These are phyloP conservation scores for Drosophila prosaltans DNA, from an alignment of 1,140 invertebrate genomes.

Conservation along the genomic window DNA sequence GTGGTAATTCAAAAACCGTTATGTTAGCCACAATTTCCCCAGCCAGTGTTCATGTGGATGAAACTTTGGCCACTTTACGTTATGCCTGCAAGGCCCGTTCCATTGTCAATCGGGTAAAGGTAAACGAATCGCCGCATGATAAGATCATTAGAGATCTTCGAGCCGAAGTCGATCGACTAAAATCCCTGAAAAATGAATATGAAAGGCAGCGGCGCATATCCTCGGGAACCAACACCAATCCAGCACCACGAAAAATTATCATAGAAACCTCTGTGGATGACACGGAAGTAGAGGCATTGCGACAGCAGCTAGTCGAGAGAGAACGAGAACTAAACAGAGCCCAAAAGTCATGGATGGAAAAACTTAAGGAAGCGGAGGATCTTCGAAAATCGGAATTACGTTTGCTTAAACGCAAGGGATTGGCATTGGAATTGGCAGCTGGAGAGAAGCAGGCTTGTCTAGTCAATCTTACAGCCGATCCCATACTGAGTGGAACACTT, in stretches of 20 bases:
- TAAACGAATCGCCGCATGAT: slow-evolving; percentile 95
- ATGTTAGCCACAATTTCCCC: slow-evolving; percentile 93
- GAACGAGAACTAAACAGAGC: slow-evolving; percentile 85
- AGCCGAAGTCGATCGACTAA: slow-evolving; percentile 89
- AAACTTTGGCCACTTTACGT: slow-evolving; percentile 93
- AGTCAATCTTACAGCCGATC: slow-evolving; percentile 88
- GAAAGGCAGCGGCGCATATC: slow-evolving; percentile 83
- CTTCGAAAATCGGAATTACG: slow-evolving; percentile 85
- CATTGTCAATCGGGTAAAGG: slow-evolving; percentile 96
- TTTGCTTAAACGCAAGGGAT: slow-evolving; percentile 84
- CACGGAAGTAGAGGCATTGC: slow-evolving; percentile 83
- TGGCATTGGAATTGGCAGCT: slow-evolving; percentile 84
- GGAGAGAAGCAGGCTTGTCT: slow-evolving; percentile 84
- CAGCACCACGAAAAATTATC: slow-evolving; percentile 71
- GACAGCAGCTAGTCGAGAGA: slow-evolving; percentile 86
- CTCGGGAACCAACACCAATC: slow-evolving; percentile 65
- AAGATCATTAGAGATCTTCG: slow-evolving; percentile 92
- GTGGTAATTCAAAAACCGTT: slow-evolving; percentile 96
- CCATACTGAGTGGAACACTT: slow-evolving; percentile 88
- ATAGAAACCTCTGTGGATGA: slow-evolving; percentile 83
- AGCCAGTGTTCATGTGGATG: slow-evolving; percentile 89
- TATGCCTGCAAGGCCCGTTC: slow-evolving; percentile 95
- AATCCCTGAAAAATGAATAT: slow-evolving; percentile 85
- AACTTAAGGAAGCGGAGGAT: slow-evolving; percentile 85
- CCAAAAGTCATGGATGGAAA: slow-evolving; percentile 85